A percentile compares a stretch with the other conserved stretches of the same genome.
Conservation (phyloP, 2,888 invertebrate species). For the Hirudinaria manillensis region DNA sequence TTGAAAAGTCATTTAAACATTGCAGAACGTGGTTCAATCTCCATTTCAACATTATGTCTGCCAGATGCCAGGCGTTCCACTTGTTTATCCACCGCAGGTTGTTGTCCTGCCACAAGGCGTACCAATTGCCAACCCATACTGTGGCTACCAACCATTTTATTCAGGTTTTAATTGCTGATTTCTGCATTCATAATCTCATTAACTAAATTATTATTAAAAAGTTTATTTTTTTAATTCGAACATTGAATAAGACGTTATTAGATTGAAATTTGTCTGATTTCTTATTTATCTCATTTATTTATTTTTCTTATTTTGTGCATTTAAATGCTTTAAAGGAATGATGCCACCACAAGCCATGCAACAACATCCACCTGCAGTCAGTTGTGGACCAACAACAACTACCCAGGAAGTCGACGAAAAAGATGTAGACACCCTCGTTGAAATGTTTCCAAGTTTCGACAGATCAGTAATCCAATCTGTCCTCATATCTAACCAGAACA, state of each 20-base stretch:
- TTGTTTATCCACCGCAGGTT: not conserved
- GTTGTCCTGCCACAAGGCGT: conserved; percentile 6
- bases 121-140: not conserved
- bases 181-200: too few relatives aligned
- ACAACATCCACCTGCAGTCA: not conserved
- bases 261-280: too few relatives aligned
- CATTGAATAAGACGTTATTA: too few relatives aligned
- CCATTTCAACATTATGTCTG: conserved; percentile 6
- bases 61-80: not conserved
- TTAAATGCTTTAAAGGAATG: too few relatives aligned
- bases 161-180: not conserved
- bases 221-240: too few relatives aligned
- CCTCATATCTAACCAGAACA: not conserved
- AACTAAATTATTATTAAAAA: too few relatives aligned
- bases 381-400: conserved; percentile 10
- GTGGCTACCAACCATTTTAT: conserved; percentile 15
- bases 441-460: conserved; percentile 28
- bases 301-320: too few relatives aligned
- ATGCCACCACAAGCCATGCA: too few relatives aligned
- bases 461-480: conserved; percentile 18
- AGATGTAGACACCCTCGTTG: conserved; percentile 22
- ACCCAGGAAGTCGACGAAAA: not conserved
- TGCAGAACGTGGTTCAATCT: conserved; percentile 9
- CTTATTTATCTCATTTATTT: too few relatives aligned
- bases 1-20: not conserved